phyloP scores from a whole-genome alignment of 2,113 vertebrate species.

The Bathybates hornii region DNA sequence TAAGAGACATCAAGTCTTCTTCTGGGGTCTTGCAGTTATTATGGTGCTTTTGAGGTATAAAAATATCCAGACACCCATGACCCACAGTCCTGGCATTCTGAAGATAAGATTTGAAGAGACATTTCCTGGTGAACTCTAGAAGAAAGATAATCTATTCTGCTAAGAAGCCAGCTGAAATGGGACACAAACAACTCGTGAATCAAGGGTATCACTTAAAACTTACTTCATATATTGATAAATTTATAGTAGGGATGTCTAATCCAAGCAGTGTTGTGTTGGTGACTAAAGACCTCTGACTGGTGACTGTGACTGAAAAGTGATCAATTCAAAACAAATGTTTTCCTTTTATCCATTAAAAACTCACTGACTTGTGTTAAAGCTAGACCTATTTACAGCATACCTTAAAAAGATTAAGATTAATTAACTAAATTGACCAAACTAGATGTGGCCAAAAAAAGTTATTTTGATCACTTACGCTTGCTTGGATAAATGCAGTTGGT shows the following conservation, averaged over 20 bases:
- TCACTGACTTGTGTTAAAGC: background rate
- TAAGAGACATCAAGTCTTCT: background rate
- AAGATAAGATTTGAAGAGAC: background rate
- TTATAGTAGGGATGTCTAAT: background rate
- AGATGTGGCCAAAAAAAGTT: background rate
- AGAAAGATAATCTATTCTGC: background rate
- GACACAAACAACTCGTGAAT: background rate
- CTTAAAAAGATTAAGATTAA: background rate
- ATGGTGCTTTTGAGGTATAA: background rate
- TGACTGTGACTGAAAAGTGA: background rate
- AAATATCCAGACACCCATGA: conserved; percentile 7
- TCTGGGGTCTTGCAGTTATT: background rate
- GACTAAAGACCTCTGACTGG: background rate
- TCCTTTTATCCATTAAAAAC: background rate
- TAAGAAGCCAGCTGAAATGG: background rate
- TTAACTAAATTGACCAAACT: background rate
- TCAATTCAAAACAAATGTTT: background rate
- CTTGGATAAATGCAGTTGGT: conserved; percentile 12
- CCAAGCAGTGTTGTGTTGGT: background rate
- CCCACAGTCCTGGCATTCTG: background rate
- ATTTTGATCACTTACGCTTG: background rate
- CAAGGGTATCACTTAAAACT: background rate
- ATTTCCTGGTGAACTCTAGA: background rate
- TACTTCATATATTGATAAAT: background rate
- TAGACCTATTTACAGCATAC: background rate